These are phyloP conservation scores for Ploceus nigricollis DNA, from an alignment of 2,113 vertebrate genomes.

Conservation along the genomic window DNA sequence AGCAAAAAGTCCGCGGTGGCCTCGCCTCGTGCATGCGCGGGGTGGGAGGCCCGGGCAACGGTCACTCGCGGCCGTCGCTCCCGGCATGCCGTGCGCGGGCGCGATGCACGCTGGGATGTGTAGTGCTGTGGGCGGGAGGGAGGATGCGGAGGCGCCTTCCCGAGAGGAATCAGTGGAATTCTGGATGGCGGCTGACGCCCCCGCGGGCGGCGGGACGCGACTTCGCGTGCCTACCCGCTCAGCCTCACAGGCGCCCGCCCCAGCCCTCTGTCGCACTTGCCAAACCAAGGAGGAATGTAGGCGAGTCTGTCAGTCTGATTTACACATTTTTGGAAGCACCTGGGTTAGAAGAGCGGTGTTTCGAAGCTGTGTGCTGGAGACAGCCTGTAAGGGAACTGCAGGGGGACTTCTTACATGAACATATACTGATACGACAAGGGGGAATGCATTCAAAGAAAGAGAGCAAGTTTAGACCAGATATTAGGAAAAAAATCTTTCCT, in stretches of 20 bases:
- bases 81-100: accelerated
- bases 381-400: no score
- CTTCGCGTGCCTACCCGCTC: not conserved
- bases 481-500: not conserved
- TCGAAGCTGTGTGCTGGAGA: not conserved
- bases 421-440: no score
- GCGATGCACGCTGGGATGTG: not conserved
- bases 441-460: not conserved
- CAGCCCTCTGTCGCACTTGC: not conserved
- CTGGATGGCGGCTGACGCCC: accelerated
- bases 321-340: not conserved
- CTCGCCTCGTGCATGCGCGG: not conserved
- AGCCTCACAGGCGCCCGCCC: not conserved
- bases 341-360: not conserved
- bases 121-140: not conserved
- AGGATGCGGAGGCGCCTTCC: accelerated
- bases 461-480: not conserved
- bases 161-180: accelerated
- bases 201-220: accelerated
- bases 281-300: not conserved
- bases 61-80: accelerated
- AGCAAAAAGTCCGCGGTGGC: not conserved
- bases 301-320: no score
- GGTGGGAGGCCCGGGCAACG: accelerated
- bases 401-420: not conserved